Evolutionary conservation across 64 coral and sea anemone species (phyloP).

Genomic region (Montipora foliosa): DNA sequence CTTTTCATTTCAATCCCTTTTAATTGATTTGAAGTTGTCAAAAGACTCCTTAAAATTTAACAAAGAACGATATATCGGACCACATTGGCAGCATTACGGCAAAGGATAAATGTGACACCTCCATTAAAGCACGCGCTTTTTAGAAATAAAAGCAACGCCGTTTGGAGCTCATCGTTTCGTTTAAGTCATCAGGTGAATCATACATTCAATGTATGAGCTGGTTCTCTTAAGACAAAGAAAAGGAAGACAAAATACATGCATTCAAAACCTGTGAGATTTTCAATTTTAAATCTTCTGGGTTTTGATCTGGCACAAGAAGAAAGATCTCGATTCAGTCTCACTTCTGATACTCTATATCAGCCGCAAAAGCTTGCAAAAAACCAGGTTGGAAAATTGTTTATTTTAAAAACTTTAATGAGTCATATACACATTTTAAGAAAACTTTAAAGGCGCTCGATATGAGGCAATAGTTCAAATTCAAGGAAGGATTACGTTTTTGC

Average conservation of each 20-base stretch:
- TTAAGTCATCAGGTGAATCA: too few species aligned
- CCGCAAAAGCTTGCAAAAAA: constrained; percentile 26
- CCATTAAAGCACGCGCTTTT: not conserved
- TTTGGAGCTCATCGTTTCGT: not conserved
- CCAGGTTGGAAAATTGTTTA: not conserved
- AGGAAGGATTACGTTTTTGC: too few species aligned
- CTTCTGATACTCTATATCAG: not conserved
- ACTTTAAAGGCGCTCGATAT: too few species aligned
- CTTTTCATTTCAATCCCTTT: constrained; percentile 42
- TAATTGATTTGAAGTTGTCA: constrained; percentile 32
- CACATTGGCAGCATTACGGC: constrained; percentile 5
- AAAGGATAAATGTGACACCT: constrained; percentile 28
- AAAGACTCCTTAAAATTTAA: constrained; percentile 1
- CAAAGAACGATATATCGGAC: constrained; percentile 6
- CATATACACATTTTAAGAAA: not conserved
- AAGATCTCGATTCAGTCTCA: not conserved
- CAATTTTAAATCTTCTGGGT: constrained; percentile 43
- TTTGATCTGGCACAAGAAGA: not conserved
- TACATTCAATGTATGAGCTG: too few species aligned
- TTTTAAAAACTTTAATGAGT: not conserved
- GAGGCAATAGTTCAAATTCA: too few species aligned
- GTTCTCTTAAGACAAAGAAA: not conserved
- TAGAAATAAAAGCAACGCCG: not conserved
- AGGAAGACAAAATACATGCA: not conserved
- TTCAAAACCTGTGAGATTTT: constrained; percentile 35